phyloP scores from a whole-genome alignment of 2,888 invertebrate species.

The Isotomurus palustris region DNA sequence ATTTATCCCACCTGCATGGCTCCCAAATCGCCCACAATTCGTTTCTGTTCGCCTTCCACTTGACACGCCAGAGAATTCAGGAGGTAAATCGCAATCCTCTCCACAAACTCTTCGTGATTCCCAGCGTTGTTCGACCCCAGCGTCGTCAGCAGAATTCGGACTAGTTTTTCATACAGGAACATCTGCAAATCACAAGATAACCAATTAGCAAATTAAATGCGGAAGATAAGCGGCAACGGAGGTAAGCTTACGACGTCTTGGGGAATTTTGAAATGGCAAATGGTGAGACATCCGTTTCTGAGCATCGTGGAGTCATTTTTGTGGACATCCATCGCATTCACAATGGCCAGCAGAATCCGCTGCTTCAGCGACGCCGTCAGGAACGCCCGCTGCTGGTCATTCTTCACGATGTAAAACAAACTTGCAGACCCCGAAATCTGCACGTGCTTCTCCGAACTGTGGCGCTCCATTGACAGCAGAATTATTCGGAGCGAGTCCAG shows the following conservation, averaged over 20 bases:
- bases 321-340: slow-evolving; percentile 85
- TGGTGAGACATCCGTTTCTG: slow-evolving; percentile 88
- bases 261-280: slow-evolving; percentile 93
- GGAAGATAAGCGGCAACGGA: neutral
- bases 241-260: slow-evolving; percentile 73
- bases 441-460: slow-evolving; percentile 79
- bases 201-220: no score
- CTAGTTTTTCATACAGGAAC: slow-evolving; percentile 83
- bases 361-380: slow-evolving; percentile 62
- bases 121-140: slow-evolving; percentile 64
- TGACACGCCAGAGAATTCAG: slow-evolving; percentile 94
- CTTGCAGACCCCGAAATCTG: slow-evolving; percentile 80
- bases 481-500: slow-evolving; percentile 73
- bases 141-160: slow-evolving; percentile 74
- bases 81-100: slow-evolving; percentile 88
- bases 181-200: no score
- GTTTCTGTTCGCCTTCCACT: slow-evolving; percentile 88
- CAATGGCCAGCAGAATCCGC: slow-evolving; percentile 68
- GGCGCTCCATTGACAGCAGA: slow-evolving; percentile 82
- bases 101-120: slow-evolving; percentile 85
- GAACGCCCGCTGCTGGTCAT: no score
- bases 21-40: slow-evolving; percentile 82
- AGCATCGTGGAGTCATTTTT: slow-evolving; percentile 86
- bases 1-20: slow-evolving; percentile 64
- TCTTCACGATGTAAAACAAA: slow-evolving; percentile 89